Base-by-base conservation (phyloP, 1,140 invertebrate genomes). In the Babylonia areolata region DNA sequence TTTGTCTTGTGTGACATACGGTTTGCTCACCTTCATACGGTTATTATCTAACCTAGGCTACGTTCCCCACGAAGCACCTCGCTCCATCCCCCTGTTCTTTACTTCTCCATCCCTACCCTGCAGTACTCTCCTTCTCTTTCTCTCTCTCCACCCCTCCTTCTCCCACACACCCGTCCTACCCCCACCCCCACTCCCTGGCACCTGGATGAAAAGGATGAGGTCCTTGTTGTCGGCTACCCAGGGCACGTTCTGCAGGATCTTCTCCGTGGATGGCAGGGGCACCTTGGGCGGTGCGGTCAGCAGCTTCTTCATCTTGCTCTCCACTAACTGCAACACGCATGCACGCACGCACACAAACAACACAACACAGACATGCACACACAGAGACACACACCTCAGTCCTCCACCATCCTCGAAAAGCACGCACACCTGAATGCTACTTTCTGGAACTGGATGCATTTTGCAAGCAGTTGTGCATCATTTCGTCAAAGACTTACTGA, bases 271-370 rank as follows among this genome's bases (percentile, higher is more conserved):
- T 6, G 93, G 92, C 37, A 93, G 90, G 2, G 92, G 89, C 15
- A 94, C 90, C 86, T 86, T 91, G 0, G 93, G 91, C 12, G 94
- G 93, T 11, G 91, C 88, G 58, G 86, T 91, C 81, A 92, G 88
- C 51, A 94, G 82, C 15, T 90, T 69, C 89, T 94, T 94, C 93
- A 94, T 94, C 81, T 90, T 91, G 64, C 90, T 90, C 85, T 94
- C 93, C 40, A 94, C 90, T 87, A 91, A 91, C 93, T 93, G n/a
- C n/a, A n/a, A n/a, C n/a, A n/a, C n/a, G n/a, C 58, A 64, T 3
- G 28, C 58, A 64, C 9, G 23, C 12, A 64, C 12, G 28, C 2
- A 64, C 0, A 51, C 46, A 20, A 6, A 51, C 46, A 6, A 20
- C 46, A 51, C 46, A 51, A 51, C 9, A 51, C 46, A 51, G 46